These are phyloP conservation scores for Stomatorhinus walkeri DNA, from an alignment of 2,797 vertebrate species.

Conservation along the genomic window DNA sequence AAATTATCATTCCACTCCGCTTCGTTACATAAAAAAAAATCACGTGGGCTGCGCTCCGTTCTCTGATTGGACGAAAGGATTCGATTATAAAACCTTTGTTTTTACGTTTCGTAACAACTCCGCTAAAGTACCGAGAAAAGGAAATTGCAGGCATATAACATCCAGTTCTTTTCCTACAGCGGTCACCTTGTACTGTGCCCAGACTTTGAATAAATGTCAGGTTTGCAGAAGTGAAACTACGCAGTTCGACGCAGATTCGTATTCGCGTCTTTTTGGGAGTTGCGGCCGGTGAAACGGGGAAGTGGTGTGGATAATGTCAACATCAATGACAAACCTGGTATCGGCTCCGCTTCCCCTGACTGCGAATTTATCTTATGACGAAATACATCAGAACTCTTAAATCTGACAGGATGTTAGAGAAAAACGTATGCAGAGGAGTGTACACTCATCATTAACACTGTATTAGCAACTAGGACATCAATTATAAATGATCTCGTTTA, in stretches of 20 bases:
- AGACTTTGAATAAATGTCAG: not conserved
- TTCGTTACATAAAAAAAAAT: slow-evolving; percentile 54
- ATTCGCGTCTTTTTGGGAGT: not conserved
- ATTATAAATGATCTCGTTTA: not conserved
- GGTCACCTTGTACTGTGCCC: not conserved
- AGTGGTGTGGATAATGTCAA: not conserved
- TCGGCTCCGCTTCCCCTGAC: not conserved
- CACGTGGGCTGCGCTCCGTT: slow-evolving; percentile 48
- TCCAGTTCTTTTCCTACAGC: not conserved
- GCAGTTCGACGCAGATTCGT: not conserved
- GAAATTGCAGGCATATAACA: not conserved
- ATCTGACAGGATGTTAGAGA: not conserved
- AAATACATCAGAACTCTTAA: not conserved
- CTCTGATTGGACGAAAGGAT: slow-evolving; percentile 49
- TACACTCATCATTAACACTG: not conserved
- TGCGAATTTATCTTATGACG: not conserved
- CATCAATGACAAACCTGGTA: not conserved
- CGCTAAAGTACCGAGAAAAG: not conserved
- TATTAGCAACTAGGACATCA: not conserved
- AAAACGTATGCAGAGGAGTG: not conserved
- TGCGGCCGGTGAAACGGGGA: not conserved
- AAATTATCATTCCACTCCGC: slow-evolving; percentile 12
- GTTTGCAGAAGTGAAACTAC: not conserved
- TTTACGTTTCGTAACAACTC: slow-evolving; percentile 63
- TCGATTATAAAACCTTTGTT: slow-evolving; percentile 61